These are phyloP conservation scores for Zelostemma sp. DNA, from an alignment of 1,140 invertebrate genomes.

Conservation along the genomic window DNA sequence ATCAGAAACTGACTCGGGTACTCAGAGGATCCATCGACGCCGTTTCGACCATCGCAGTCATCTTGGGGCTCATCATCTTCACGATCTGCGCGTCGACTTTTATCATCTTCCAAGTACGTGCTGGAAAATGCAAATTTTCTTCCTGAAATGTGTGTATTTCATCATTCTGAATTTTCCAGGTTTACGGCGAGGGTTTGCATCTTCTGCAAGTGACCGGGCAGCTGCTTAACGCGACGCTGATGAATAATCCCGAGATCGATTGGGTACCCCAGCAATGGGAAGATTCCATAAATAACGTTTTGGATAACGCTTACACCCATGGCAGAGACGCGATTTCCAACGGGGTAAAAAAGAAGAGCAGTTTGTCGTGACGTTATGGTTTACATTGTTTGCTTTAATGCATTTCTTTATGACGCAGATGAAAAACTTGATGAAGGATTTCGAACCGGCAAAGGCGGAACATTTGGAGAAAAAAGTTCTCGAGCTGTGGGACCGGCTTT, in stretches of 20 bases:
- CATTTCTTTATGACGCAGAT: no score
- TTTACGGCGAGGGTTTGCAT: constrained; percentile 95
- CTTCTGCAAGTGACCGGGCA: constrained; percentile 90
- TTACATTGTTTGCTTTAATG: no score
- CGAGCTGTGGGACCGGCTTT: constrained; percentile 93
- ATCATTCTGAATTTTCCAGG: constrained; percentile 72
- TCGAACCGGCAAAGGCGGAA: constrained; percentile 84
- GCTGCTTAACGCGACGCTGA: constrained; percentile 90
- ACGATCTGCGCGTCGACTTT: constrained; percentile 71
- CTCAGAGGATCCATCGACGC: constrained; percentile 73
- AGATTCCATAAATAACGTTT: constrained; percentile 85
- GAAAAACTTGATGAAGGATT: constrained; percentile 75
- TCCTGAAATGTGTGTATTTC: not conserved
- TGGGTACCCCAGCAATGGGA: constrained; percentile 77
- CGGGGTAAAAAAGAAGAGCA: no score
- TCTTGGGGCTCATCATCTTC: constrained; percentile 71
- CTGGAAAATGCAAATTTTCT: not conserved
- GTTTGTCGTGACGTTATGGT: no score
- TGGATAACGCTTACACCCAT: constrained; percentile 93
- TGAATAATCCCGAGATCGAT: constrained; percentile 86
- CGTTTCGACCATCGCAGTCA: constrained; percentile 74
- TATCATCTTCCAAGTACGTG: constrained; percentile 74
- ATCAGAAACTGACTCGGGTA: constrained; percentile 65
- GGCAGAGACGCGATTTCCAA: constrained; percentile 88
- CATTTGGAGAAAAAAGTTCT: constrained; percentile 92